Base-by-base conservation (phyloP, 2,888 invertebrate species). In the Eubasilissa splendida region DNA sequence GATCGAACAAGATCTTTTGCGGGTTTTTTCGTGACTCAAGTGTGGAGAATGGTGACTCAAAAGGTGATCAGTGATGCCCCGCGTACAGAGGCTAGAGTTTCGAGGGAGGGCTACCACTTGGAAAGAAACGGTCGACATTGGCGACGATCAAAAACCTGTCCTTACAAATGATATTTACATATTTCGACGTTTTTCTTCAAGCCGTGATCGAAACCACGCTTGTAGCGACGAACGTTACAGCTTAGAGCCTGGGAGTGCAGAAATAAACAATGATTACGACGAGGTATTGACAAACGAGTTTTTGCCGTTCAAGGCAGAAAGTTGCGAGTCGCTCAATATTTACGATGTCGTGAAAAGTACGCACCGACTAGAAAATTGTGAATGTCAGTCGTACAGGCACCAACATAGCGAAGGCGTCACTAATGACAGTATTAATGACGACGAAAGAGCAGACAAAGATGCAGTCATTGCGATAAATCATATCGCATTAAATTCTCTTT, bases 21-120 rank as follows among this genome's bases (percentile, higher is more conserved):
- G 42, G 7, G 42, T 42, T 1, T 7, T 42, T 42, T 42, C 0
- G 3, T 11, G 12, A n/a, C 33, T 14, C 10, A 2, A 12, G 5
- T 66, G n/a, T 31, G 53, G 70, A 70, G 54, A 70, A 70, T 70
- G 70, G 54, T 70, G 53, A 14, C 54, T 12, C 54, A 2, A 31
- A n/a, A 22, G 53, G 8, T 78, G n/a, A 54, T 8, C 68, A 82
- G 83, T 74, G 63, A 84, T 84, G 84, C 84, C 84, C 66, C 68
- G 80, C 10, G 80, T 84, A 14, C 77, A 81, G 14, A 68, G 84
- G 50, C 74, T 84, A 11, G 58, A 80, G 81, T 63, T 82, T 12
- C 58, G 80, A 52, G 79, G 81, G 33, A 80, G 82, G 70, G 82
- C 84, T 31, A 84, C 82, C 52, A 80, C 82, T 11, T 84, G 84